A percentile compares a stretch with the other conserved stretches of the same genome.
phyloP scores from a whole-genome alignment of 2,113 vertebrate genomes.

The Caretta caretta region DNA sequence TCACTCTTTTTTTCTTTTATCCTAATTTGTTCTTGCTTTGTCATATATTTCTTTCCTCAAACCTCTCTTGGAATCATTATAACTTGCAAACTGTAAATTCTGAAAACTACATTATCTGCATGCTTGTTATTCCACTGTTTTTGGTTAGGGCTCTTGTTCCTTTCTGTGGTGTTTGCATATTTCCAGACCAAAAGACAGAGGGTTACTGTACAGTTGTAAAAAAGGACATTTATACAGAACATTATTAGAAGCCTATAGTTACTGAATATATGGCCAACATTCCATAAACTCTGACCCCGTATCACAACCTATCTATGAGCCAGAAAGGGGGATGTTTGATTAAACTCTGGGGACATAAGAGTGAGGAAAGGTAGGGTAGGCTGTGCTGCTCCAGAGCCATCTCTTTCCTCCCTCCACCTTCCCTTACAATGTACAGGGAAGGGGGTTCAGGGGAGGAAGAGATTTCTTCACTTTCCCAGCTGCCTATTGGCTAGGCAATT shows the following conservation, averaged over 20 bases:
- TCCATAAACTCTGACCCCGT: too few species aligned
- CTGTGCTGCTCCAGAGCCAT: neutral
- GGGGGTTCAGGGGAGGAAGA: neutral
- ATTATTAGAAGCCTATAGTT: too few species aligned
- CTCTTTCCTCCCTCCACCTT: neutral
- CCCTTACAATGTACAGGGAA: neutral
- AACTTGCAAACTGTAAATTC: too few species aligned
- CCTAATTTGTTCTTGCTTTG: too few species aligned
- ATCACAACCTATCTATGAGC: too few species aligned
- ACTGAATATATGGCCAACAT: neutral
- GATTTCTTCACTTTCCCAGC: neutral
- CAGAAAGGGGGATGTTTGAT: neutral
- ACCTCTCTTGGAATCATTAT: too few species aligned
- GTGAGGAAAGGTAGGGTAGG: neutral
- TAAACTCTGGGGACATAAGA: rapidly evolving
- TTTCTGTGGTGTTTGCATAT: neutral
- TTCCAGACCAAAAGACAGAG: neutral
- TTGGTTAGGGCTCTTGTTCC: neutral
- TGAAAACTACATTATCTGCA: neutral
- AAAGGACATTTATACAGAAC: too few species aligned
- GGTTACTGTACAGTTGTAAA: too few species aligned
- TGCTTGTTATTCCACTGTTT: neutral
- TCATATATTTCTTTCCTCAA: too few species aligned
- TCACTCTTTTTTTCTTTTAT: too few species aligned
- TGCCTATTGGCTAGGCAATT: neutral